Evolutionary conservation across 2,888 invertebrate species (phyloP), one percentile per base, ranked within the genome.

Genomic region (Belgica antarctica): DNA sequence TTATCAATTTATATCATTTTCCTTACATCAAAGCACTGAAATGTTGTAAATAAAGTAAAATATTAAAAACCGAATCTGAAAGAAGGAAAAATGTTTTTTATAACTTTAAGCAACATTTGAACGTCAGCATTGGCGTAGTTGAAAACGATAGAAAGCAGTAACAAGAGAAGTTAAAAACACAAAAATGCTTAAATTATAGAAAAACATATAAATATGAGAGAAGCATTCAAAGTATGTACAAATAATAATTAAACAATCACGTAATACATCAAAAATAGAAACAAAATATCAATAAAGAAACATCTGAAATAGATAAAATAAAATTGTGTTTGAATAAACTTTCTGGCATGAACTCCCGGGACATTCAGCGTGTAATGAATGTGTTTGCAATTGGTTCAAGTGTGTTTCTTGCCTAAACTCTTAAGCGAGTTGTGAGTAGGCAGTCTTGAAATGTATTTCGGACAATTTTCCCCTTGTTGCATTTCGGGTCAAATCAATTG

Each of bases 201-300:
- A 22, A 52, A 17, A n/a, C n/a, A n/a, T n/a, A n/a, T n/a, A n/a
- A 52, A 22, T 4, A 52, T 4, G 52, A 10, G 12, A 12, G 52
- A 52, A 52, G 52, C 52, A 52, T 52, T 52, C 52, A 52, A 41
- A 52, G n/a, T 52, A 52, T 52, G 52, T 52, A 52, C 52, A 52
- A 52, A 52, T 52, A 52, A 22, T 52, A 41, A 52, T 52, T 52
- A 52, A 52, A 52, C 52, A 52, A 52, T 52, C 52, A 52, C 52
- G 52, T 52, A 52, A 52, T 52, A 19, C 52, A 52, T 52, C 22
- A 22, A 52, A 22, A 52, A 52, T 52, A 52, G 22, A 17, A 52
- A 52, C 52, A 52, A 52, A 52, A 52, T 52, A 52, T 52, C 52
- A 52, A 52, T 52, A 52, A 52, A 52, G n/a, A 12, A 52, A 52